A percentile compares a stretch with the other conserved stretches of the same genome.
phyloP scores from a whole-genome alignment of 2,888 invertebrate species.

The Mythimna pallens region DNA sequence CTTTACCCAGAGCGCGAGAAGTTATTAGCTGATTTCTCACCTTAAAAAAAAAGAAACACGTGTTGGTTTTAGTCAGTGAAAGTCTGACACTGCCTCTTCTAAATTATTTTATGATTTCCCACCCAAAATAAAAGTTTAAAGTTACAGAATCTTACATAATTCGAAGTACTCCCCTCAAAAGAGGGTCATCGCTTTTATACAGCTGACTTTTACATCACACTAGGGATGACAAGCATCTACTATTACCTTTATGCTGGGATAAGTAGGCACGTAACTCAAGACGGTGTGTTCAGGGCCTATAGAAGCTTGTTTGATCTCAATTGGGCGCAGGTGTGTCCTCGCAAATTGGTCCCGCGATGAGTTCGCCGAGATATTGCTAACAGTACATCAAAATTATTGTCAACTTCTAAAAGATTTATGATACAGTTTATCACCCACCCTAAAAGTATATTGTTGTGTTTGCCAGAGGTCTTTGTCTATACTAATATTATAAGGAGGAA shows the following conservation, averaged over 20 bases:
- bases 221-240: constrained; percentile 24
- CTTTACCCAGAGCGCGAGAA: too few relatives aligned
- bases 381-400: constrained; percentile 80
- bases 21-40: too few relatives aligned
- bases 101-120: too few relatives aligned
- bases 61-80: too few relatives aligned
- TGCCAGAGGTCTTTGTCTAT: constrained; percentile 11
- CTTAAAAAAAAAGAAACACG: too few relatives aligned
- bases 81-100: too few relatives aligned
- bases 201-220: constrained; percentile 25
- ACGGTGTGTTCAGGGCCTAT: constrained; percentile 19
- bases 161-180: not conserved
- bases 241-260: constrained; percentile 32
- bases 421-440: constrained; percentile 53
- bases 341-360: constrained; percentile 76
- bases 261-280: constrained; percentile 39
- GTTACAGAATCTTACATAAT: constrained; percentile 8
- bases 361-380: constrained; percentile 69
- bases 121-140: too few relatives aligned
- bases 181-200: constrained; percentile 1
- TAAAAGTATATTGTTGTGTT: constrained; percentile 40
- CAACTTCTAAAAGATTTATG: constrained; percentile 75
- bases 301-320: constrained; percentile 56
- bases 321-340: constrained; percentile 76
- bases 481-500: not conserved